These are phyloP conservation scores for Cyprinodon variegatus DNA, from an alignment of 2,113 vertebrate genomes.

Conservation along the genomic window DNA sequence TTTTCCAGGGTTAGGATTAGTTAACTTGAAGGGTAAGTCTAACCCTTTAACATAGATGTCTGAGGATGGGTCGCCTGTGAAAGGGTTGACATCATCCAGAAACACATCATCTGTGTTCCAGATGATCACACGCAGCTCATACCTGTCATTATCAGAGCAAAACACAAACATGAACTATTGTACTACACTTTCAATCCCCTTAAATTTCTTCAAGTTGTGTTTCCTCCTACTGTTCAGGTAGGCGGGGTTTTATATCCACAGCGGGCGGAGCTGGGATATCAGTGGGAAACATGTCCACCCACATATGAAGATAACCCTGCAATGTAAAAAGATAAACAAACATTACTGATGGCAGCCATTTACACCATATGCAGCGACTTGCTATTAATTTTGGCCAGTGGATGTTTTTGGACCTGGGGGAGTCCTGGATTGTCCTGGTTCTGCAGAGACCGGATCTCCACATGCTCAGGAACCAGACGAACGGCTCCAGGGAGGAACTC, in stretches of 20 bases:
- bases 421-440: conserved; percentile 84
- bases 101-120: conserved; percentile 94
- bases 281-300: conserved; percentile 93
- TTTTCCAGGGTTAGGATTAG: not conserved
- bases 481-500: conserved; percentile 79
- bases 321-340: conserved; percentile 16
- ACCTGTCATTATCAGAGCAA: conserved; percentile 75
- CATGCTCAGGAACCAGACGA: conserved; percentile 88
- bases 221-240: conserved; percentile 84
- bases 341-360: not conserved
- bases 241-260: conserved; percentile 90
- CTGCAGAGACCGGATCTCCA: conserved; percentile 87
- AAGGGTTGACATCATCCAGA: conserved; percentile 91
- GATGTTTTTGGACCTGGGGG: conserved; percentile 83
- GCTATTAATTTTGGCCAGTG: no score
- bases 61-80: conserved; percentile 89
- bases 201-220: rapidly evolving
- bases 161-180: not conserved
- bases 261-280: conserved; percentile 88
- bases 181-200: not conserved
- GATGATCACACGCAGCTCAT: conserved; percentile 90
- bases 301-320: conserved; percentile 94
- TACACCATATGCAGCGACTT: not conserved
- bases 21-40: not conserved
- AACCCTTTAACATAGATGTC: conserved; percentile 97